Base-by-base conservation (phyloP, 2,888 invertebrate genomes). In the Pecten maximus region DNA sequence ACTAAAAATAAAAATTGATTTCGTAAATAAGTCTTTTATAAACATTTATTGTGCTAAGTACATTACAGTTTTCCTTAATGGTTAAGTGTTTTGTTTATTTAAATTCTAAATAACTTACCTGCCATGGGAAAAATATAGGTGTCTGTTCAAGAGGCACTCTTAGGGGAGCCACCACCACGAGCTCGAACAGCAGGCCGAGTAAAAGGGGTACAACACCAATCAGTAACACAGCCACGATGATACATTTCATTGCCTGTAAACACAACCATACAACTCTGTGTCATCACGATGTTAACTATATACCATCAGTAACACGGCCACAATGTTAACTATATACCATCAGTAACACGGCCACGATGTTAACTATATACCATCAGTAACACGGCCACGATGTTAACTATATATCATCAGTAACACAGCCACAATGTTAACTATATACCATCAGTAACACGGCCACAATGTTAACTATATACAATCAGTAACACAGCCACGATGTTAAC, bases 121-220 rank as follows among this genome's bases (percentile, higher is more conserved):
- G 97, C 97, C 97, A 97, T 12, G 97, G 97, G 94, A 97, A 97
- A 94, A 97, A 97, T 28, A 97, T 96, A 1, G 97, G 99, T 12
- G 99, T 98, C 97, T 99, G 99, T 94, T 98, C 98, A 4, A 99
- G 97, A 0, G 99, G 98, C 40, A 99, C 99, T 16, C 99, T 97
- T 40, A 99, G 97, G 0, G 99, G 99, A 28, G 99, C 98, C 35
- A 99, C 98, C 23, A 97, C 96, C 4, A 99, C 98, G 95, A 99
- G 97, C 96, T 99, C 99, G 92, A 99, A 97, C 89, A 99, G 97
- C 93, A 99, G 97, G 0, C 99, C 99, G 96, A 99, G 98, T 93
- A 99, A 97, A 90, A 99, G 97, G 0, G 97, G 99, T 94, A 99
- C 98, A 0, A 99, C 97, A 0, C 99, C 99, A 54, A 99, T 97